A percentile compares a stretch with the other conserved stretches of the same genome.
Conservation (phyloP, 2,113 vertebrate genomes). For the Varanus komodoensis region DNA sequence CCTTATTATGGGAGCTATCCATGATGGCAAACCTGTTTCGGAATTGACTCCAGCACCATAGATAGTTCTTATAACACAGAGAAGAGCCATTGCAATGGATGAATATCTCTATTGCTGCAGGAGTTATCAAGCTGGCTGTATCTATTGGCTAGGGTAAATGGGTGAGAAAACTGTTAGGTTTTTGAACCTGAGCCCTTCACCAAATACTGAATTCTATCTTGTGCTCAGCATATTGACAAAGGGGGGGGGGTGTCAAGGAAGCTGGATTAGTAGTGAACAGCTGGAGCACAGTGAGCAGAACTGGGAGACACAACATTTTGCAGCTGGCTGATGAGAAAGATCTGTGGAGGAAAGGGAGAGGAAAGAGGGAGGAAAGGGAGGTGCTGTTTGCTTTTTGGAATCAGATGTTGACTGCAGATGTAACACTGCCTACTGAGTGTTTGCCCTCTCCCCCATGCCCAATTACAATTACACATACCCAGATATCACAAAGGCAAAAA, state of each 20-base stretch:
- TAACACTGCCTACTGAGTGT: neutral
- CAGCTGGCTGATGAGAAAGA: neutral
- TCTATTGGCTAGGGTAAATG: too few species aligned
- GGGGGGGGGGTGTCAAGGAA: neutral
- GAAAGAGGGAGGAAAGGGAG: too few species aligned
- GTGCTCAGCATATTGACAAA: neutral
- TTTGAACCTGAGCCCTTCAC: neutral
- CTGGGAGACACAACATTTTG: neutral
- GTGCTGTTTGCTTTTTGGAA: neutral
- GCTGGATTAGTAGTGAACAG: neutral
- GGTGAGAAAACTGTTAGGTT: neutral
- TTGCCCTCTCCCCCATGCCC: neutral
- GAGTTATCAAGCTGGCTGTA: too few species aligned
- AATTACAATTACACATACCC: neutral
- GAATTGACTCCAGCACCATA: too few species aligned
- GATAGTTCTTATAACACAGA: too few species aligned
- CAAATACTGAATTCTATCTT: neutral
- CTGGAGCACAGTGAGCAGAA: neutral
- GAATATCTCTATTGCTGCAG: too few species aligned
- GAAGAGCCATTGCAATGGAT: too few species aligned
- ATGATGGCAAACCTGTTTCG: too few species aligned
- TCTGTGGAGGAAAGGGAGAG: neutral
- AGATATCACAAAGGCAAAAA: neutral
- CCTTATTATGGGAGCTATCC: too few species aligned
- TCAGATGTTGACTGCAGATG: neutral